Evolutionary conservation across 2,888 invertebrate genomes (phyloP).

Genomic region (Zeuzera pyrina): DNA sequence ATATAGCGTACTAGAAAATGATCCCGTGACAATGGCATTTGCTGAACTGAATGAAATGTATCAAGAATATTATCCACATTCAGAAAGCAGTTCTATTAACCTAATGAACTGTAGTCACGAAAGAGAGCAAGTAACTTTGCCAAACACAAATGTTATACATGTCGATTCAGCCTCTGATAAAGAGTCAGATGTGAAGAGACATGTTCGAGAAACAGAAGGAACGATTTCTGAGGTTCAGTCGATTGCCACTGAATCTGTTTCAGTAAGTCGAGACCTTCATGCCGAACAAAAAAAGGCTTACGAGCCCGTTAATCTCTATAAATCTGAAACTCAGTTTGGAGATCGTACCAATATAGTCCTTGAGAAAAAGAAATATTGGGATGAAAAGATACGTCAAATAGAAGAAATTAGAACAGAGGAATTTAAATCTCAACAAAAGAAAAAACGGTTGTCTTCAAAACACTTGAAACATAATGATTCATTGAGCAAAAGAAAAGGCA

Average conservation of each 20-base stretch:
- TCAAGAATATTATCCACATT: slow-evolving; percentile 44
- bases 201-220: slow-evolving; percentile 44
- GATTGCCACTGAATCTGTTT: slow-evolving; percentile 66
- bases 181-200: slow-evolving; percentile 67
- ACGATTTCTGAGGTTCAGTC: slow-evolving; percentile 71
- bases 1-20: slow-evolving; percentile 33
- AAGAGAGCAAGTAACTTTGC: slow-evolving; percentile 20
- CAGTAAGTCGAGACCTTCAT: slow-evolving; percentile 66
- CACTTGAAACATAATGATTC: slow-evolving; percentile 54
- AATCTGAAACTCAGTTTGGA: slow-evolving; percentile 37
- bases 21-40: slow-evolving; percentile 58
- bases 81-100: slow-evolving; percentile 34
- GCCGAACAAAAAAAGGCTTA: slow-evolving; percentile 18
- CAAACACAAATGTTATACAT: slow-evolving; percentile 29
- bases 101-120: slow-evolving; percentile 21
- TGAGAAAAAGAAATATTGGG: slow-evolving; percentile 67
- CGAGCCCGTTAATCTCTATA: slow-evolving; percentile 17
- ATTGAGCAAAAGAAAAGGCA: slow-evolving; percentile 54
- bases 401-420: slow-evolving; percentile 56
- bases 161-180: slow-evolving; percentile 68
- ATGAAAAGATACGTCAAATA: slow-evolving; percentile 58
- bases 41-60: slow-evolving; percentile 58
- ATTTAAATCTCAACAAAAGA: slow-evolving; percentile 36
- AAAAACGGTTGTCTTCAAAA: slow-evolving; percentile 39
- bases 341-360: slow-evolving; percentile 51